Conservation (phyloP, 2,113 vertebrate genomes). For the Tonatia bakeri region DNA sequence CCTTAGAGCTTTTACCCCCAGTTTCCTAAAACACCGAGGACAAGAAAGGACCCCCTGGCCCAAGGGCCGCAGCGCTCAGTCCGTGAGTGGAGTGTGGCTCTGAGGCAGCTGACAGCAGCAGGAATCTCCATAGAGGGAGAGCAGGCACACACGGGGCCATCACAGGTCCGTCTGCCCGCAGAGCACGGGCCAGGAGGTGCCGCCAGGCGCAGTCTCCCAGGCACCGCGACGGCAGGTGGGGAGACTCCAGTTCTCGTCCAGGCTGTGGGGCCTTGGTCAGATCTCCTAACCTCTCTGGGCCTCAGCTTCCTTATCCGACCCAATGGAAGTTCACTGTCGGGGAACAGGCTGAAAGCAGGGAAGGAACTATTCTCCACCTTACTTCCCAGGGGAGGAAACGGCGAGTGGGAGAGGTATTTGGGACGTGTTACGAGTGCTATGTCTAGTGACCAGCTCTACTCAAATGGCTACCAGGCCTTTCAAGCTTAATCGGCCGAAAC, state of each 20-base stretch:
- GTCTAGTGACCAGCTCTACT: neutral
- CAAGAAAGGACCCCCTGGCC: neutral
- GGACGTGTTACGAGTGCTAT: neutral
- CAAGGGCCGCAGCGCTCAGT: neutral
- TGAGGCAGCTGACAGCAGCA: neutral
- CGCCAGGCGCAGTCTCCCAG: neutral
- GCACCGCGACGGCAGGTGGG: neutral
- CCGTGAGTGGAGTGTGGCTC: too few species aligned
- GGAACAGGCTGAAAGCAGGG: neutral
- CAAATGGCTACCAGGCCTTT: neutral
- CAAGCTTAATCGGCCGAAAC: neutral
- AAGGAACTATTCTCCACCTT: neutral
- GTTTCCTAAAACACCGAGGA: neutral
- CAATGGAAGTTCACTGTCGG: neutral
- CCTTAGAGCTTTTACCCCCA: neutral
- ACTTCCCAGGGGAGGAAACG: neutral
- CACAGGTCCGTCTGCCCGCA: rapidly evolving
- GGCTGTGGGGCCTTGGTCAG: neutral
- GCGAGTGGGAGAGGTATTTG: neutral
- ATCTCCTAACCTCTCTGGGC: too few species aligned
- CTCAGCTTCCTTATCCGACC: neutral
- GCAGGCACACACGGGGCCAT: neutral
- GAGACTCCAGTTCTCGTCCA: neutral
- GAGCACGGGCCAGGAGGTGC: neutral
- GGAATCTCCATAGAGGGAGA: neutral